A percentile compares a stretch with the other conserved stretches of the same genome.
These are phyloP conservation scores for Atrina japonica DNA, from an alignment of 2,888 invertebrate genomes.

Conservation along the genomic window DNA sequence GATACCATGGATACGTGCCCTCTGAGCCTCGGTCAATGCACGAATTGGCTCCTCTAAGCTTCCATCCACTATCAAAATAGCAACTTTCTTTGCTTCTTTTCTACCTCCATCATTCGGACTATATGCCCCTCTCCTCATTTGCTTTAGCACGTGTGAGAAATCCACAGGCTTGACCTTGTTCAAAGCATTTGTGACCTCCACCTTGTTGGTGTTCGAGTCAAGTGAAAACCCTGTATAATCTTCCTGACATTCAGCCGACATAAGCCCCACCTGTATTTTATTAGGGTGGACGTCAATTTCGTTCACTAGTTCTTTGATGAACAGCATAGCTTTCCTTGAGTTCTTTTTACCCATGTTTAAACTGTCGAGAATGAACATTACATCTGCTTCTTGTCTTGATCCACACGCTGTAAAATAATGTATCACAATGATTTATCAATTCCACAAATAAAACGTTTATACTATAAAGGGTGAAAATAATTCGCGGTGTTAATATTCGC, in stretches of 20 bases:
- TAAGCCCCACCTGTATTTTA: conserved; percentile 70
- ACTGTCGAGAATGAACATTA: conserved; percentile 73
- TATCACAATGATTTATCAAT: no score
- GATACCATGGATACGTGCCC: conserved; percentile 65
- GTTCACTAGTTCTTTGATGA: conserved; percentile 62
- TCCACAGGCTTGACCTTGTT: conserved; percentile 41
- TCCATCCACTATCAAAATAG: conserved; percentile 69
- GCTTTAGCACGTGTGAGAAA: conserved; percentile 59
- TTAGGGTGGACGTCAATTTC: conserved; percentile 65
- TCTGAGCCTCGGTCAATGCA: conserved; percentile 64
- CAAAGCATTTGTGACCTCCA: conserved; percentile 22
- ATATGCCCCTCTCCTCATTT: conserved; percentile 64
- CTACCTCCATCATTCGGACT: conserved; percentile 54
- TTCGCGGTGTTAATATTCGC: no score
- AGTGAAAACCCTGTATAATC: conserved; percentile 38
- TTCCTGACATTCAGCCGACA: conserved; percentile 64
- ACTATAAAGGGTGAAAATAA: no score
- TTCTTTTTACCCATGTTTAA: conserved; percentile 68
- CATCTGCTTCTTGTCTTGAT: conserved; percentile 67
- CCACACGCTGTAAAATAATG: conserved; percentile 63
- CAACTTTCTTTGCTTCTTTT: conserved; percentile 68
- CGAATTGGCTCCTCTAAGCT: conserved; percentile 64
- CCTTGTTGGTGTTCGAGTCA: conserved; percentile 19
- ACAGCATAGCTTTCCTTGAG: conserved; percentile 62
- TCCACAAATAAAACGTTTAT: no score